phyloP scores from a whole-genome alignment of 2,113 vertebrate genomes.

The Chaetops frenatus region DNA sequence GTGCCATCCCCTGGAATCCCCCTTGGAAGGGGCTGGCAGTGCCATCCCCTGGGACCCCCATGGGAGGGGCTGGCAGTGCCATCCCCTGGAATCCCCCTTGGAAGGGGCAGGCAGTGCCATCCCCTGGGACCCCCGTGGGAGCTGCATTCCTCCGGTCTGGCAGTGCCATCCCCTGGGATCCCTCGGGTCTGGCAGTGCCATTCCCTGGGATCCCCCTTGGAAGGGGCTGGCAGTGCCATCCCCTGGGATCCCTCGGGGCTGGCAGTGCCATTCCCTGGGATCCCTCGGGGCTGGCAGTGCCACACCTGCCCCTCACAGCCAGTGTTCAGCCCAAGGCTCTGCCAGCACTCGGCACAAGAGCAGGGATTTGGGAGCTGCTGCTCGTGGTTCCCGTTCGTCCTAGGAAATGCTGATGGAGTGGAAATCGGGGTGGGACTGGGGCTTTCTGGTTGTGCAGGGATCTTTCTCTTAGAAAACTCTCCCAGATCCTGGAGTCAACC shows the following conservation, averaged over 20 bases:
- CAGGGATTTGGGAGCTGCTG: neutral
- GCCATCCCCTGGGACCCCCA: no score
- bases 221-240: neutral
- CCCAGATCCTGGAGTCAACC: no score
- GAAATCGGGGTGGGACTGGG: neutral
- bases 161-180: neutral
- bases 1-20: no score
- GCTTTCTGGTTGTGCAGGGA: neutral
- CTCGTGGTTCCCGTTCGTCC: rapidly evolving
- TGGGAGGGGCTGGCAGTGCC: neutral
- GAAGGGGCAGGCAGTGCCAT: neutral
- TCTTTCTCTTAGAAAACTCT: neutral
- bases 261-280: neutral
- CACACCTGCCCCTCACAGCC: rapidly evolving
- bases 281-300: neutral
- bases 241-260: neutral
- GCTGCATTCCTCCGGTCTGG: no score
- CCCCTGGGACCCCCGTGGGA: no score
- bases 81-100: neutral
- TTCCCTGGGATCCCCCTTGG: no score
- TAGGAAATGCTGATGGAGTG: neutral
- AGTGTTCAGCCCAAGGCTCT: neutral
- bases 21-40: neutral
- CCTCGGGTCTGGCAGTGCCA: no score
- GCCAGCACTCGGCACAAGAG: rapidly evolving